Evolutionary conservation across 1,140 invertebrate genomes (phyloP).

Genomic region (Zeugodacus cucurbitae): DNA sequence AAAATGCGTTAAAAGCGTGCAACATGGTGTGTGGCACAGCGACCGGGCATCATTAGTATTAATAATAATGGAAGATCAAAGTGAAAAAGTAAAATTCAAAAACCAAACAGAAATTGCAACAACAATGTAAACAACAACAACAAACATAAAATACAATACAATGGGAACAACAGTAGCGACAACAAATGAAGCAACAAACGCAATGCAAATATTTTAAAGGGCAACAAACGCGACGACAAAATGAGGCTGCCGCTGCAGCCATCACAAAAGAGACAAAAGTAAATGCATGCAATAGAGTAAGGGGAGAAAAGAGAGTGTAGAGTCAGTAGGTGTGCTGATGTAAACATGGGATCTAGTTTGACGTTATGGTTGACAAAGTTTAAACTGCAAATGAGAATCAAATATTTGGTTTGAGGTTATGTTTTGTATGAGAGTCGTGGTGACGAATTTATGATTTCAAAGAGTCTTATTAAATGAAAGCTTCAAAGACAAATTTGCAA

Average conservation of each 20-base stretch:
- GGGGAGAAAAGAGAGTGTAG: background rate
- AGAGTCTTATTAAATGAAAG: too few species aligned
- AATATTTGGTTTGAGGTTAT: too few species aligned
- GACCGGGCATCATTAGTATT: constrained; percentile 37
- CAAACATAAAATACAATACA: background rate
- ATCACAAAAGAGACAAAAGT: background rate
- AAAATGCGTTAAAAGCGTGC: constrained; percentile 33
- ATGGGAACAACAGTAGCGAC: background rate
- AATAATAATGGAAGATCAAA: constrained; percentile 37
- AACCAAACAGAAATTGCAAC: constrained; percentile 16
- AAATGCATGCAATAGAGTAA: background rate
- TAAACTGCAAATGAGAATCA: background rate
- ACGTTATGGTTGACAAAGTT: background rate
- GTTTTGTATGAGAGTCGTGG: too few species aligned
- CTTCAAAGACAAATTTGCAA: too few species aligned
- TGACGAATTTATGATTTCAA: too few species aligned
- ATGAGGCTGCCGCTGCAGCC: background rate
- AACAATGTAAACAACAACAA: background rate
- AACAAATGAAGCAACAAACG: constrained; percentile 37
- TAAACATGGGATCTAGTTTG: background rate
- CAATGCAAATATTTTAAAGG: background rate
- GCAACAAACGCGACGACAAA: background rate
- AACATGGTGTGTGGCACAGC: background rate
- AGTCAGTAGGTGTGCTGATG: background rate
- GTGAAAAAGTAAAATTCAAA: constrained; percentile 30